Conservation (phyloP, 2,797 vertebrate genomes). For the Galaxias olidus region DNA sequence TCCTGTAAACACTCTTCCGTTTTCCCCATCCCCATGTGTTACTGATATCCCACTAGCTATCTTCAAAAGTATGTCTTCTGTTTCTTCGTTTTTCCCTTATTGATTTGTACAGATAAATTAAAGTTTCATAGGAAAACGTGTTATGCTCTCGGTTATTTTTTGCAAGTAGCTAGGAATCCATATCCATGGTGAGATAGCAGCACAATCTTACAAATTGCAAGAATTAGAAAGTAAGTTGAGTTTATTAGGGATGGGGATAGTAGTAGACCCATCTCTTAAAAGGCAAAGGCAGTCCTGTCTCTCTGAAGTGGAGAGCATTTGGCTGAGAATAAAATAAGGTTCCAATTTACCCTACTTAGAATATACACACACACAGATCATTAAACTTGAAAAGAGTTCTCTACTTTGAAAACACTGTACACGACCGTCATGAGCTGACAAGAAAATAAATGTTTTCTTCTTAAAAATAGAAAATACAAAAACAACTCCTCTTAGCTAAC, state of each 20-base stretch:
- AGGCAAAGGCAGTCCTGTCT: slow-evolving; percentile 14
- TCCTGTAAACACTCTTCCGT: slow-evolving; percentile 50
- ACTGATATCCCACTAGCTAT: slow-evolving; percentile 35
- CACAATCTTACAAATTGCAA: slow-evolving; percentile 39
- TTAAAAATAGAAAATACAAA: slow-evolving; percentile 43
- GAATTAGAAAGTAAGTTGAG: slow-evolving; percentile 8
- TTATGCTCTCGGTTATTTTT: slow-evolving; percentile 29
- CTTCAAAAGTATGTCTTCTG: slow-evolving; percentile 14
- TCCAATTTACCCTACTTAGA: slow-evolving; percentile 27
- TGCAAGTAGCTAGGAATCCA: slow-evolving; percentile 40
- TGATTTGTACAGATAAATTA: slow-evolving; percentile 67
- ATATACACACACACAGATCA: slow-evolving; percentile 13
- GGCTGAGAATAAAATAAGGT: slow-evolving; percentile 43
- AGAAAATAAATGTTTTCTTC: slow-evolving; percentile 27
- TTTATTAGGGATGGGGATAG: slow-evolving; percentile 2
- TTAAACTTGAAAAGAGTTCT: slow-evolving; percentile 22
- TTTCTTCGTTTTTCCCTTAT: slow-evolving; percentile 37
- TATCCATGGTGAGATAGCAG: slow-evolving; percentile 50
- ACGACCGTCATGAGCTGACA: slow-evolving; percentile 36
- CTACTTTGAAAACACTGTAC: slow-evolving; percentile 46
- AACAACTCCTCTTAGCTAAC: slow-evolving; percentile 39
- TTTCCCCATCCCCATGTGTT: slow-evolving; percentile 42
- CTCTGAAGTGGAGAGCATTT: slow-evolving; percentile 26
- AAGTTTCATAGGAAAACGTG: slow-evolving; percentile 55
- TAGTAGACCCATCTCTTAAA: slow-evolving; percentile 13